These are phyloP conservation scores for Athene cunicularia DNA, from an alignment of 2,113 vertebrate genomes.

Conservation along the genomic window DNA sequence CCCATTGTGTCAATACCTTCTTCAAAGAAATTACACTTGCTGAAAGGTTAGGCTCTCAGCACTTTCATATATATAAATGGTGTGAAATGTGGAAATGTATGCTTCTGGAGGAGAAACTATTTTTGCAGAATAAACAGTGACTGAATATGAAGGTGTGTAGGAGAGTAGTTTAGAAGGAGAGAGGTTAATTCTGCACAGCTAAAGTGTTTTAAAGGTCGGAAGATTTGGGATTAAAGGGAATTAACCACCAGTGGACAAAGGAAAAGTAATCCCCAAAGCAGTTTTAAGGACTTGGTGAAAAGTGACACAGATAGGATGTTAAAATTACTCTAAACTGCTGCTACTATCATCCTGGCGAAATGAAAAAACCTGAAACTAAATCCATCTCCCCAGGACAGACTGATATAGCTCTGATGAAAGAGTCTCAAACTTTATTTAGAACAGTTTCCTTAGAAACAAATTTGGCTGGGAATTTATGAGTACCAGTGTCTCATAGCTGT, in stretches of 20 bases:
- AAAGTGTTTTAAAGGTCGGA: slow-evolving; percentile 7
- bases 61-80: not conserved
- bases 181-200: not conserved
- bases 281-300: slow-evolving; percentile 7
- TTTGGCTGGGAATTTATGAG: not conserved
- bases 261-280: slow-evolving; percentile 30
- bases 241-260: slow-evolving; percentile 19
- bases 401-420: not conserved
- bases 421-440: not conserved
- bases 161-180: not conserved
- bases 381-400: not conserved
- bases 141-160: not conserved
- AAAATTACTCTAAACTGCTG: not conserved
- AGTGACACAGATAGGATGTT: not conserved
- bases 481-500: not conserved
- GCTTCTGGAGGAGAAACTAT: not conserved
- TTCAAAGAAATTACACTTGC: not conserved
- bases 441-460: not conserved
- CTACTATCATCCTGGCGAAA: not conserved
- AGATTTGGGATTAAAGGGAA: slow-evolving; percentile 15
- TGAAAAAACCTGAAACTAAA: not conserved
- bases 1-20: not conserved
- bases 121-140: not conserved
- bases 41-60: not conserved
- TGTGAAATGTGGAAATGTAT: not conserved